These are phyloP conservation scores for Physocephala rufipes DNA, from an alignment of 2,888 invertebrate species.

Conservation along the genomic window DNA sequence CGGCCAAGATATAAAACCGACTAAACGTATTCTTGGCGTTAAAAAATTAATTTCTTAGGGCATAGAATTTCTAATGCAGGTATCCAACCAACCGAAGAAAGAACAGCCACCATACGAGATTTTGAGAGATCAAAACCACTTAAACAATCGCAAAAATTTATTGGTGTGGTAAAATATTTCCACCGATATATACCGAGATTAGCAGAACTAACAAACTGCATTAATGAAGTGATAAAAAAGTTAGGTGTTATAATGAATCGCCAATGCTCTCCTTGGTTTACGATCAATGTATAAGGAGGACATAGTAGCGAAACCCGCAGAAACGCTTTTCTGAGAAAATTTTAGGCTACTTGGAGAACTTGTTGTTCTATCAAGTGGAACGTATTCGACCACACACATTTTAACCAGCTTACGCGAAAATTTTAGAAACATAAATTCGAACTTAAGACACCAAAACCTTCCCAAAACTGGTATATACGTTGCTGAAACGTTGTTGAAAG, in stretches of 20 bases:
- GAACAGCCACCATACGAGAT: not conserved
- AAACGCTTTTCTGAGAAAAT: not conserved
- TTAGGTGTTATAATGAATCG: constrained; percentile 34
- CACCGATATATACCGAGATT: not conserved
- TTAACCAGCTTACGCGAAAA: too few relatives aligned
- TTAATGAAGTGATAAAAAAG: constrained; percentile 2
- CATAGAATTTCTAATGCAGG: not conserved
- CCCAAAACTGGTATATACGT: too few relatives aligned
- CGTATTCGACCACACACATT: too few relatives aligned
- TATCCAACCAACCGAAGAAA: not conserved
- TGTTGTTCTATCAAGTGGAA: too few relatives aligned
- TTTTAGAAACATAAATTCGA: too few relatives aligned
- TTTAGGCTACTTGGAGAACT: not conserved
- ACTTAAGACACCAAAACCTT: too few relatives aligned
- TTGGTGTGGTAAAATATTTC: constrained; percentile 1
- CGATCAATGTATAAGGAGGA: constrained; percentile 9
- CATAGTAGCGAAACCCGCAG: not conserved
- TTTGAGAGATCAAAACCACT: too few relatives aligned
- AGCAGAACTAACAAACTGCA: not conserved
- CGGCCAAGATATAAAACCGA: constrained; percentile 12
- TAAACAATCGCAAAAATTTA: constrained; percentile 9
- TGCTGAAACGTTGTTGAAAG: too few relatives aligned
- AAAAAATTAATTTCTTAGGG: not conserved
- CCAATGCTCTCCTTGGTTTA: constrained; percentile 26
- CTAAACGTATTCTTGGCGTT: constrained; percentile 1